phyloP scores from a whole-genome alignment of 1,140 invertebrate genomes.

The Zaprionus capensis region DNA sequence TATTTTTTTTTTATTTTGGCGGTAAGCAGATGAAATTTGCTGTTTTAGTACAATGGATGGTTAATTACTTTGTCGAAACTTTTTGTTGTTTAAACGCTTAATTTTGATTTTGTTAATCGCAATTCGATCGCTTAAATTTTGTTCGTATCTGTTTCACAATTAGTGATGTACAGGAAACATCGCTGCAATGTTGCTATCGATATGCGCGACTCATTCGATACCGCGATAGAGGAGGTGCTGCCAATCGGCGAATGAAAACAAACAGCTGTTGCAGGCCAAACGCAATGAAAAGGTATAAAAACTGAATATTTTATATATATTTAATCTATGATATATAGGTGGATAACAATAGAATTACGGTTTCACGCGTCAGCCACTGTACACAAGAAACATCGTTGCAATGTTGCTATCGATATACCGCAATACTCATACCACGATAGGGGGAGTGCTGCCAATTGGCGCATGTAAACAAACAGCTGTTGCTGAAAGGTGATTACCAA shows the following conservation, averaged over 20 bases:
- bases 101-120: slow-evolving; percentile 44
- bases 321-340: no score
- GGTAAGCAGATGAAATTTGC: background rate
- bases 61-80: slow-evolving; percentile 19
- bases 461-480: slow-evolving; percentile 25
- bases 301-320: no score
- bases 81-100: slow-evolving; percentile 12
- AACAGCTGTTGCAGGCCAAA: slow-evolving; percentile 19
- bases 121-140: slow-evolving; percentile 46
- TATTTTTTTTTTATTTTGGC: background rate
- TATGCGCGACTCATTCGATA: background rate
- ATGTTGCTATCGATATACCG: slow-evolving; percentile 11
- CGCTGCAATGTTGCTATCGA: slow-evolving; percentile 11
- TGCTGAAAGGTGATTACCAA: background rate
- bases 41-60: background rate
- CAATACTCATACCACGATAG: background rate
- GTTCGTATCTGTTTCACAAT: slow-evolving; percentile 39
- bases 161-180: slow-evolving; percentile 37
- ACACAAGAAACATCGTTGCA: slow-evolving; percentile 21
- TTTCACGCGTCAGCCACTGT: no score
- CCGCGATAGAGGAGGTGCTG: slow-evolving; percentile 22
- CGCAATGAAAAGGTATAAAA: background rate
- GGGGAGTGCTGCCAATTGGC: slow-evolving; percentile 21
- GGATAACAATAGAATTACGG: no score
- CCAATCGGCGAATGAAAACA: background rate